These are phyloP conservation scores for Aptenodytes forsteri DNA, from an alignment of 2,113 vertebrate genomes.

Conservation along the genomic window DNA sequence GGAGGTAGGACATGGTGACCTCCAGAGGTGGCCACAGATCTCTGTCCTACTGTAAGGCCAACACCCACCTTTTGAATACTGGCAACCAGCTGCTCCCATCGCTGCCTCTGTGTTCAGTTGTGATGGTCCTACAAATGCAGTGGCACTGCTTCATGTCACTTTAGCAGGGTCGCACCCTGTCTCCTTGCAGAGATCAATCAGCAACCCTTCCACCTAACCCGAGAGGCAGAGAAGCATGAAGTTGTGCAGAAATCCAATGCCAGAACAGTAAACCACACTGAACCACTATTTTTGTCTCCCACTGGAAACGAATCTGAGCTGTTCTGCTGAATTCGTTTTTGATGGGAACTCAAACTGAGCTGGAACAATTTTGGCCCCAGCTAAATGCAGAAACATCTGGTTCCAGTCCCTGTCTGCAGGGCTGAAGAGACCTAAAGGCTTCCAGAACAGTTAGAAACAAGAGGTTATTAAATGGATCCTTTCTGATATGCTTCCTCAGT, in stretches of 20 bases:
- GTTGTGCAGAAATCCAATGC: background rate
- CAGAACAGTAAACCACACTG: background rate
- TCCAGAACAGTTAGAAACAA: background rate
- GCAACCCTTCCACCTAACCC: background rate
- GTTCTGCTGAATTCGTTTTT: background rate
- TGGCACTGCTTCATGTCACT: background rate
- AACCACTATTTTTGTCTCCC: background rate
- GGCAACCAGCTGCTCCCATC: background rate
- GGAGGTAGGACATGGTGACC: background rate
- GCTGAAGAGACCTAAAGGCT: background rate
- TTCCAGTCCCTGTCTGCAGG: background rate
- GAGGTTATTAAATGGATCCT: background rate
- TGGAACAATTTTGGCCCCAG: background rate
- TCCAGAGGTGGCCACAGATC: background rate
- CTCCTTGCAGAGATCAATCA: background rate
- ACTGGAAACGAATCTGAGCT: background rate
- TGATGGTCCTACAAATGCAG: background rate
- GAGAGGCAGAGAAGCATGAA: background rate
- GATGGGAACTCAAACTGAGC: background rate
- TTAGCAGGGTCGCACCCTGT: background rate
- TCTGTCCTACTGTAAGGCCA: background rate
- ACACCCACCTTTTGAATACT: background rate
- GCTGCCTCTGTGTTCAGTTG: background rate
- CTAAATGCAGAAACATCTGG: conserved; percentile 2
- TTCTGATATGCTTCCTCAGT: background rate